Base-by-base conservation (phyloP, 2,888 invertebrate genomes). In the Schizotus pectinicornis region DNA sequence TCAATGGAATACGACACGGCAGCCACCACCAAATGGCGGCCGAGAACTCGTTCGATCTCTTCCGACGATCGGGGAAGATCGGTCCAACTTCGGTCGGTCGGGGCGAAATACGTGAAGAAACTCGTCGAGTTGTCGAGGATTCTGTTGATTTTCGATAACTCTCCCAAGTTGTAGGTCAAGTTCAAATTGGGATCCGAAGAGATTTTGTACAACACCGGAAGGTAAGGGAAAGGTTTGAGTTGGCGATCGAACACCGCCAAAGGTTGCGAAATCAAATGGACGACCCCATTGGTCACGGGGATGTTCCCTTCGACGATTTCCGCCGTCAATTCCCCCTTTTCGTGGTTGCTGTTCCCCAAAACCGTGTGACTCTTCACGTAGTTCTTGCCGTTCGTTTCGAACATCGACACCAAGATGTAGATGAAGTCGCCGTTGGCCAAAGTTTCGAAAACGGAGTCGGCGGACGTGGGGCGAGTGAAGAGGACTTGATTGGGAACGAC, bases 201-300 rank as follows among this genome's bases (percentile, higher is more conserved):
- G 51, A 95, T 79, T 79, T 94, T 95, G 66, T 91, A 88, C 54
- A 87, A 84, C 3, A 95, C 87, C 0, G 91, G 91, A 12, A 91
- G 87, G 69, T 91, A 92, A 1, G 95, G 94, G 58, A 94, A 93
- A 74, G 93, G 89, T 65, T 88, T 87, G 61, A 94, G 87, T 3
- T 89, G 88, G 3, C 89, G 89, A 70, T 93, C 92, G 56, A 92
- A 90, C 56, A 94, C 88, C 86, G 94, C 92, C 14, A 95, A 81
- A 0, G 95, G 95, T 63, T 91, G 85, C 68, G 92, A 90, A 62
- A 96, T 95, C 59, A 96, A 85, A 79, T 96, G 96, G 0, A 95
- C 89, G 0, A 96, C 95, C 12, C 96, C 95, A 73, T 95, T 95
- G 72, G 86, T 87, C 12, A 95, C 92, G 0, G 95, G 95, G 62